Evolutionary conservation across 37 sponge, comb jelly and placozoan genomes (phyloP), one percentile per base, ranked within the genome.

Genomic region (Mnemiopsis leidyi): DNA sequence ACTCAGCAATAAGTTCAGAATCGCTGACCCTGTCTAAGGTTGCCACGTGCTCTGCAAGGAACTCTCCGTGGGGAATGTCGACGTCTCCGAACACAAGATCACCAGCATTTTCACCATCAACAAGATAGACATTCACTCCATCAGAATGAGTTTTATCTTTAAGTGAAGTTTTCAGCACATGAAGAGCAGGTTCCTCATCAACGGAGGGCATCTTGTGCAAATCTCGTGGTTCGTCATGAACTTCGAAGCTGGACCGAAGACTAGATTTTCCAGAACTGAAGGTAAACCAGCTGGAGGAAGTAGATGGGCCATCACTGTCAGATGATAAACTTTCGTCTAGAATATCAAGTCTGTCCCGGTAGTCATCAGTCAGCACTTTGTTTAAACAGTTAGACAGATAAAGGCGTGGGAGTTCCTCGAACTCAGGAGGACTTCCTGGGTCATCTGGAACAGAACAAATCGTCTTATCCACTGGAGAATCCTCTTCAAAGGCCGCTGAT

Each of bases 91-190:
- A 77, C 32, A 77, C 36, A 9, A 77, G 34, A 34, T 77, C 79
- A 77, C 79, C 79, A 33, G 79, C 79, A 34, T n/a, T 71, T 25
- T 71, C 75, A 23, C 75, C 75, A 28, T 71, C 75, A 3, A 71
- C 75, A 29, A 71, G 75, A 71, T 71, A 71, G 3, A 71, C 30
- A 18, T n/a, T n/a, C 3, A 71, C 30, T 29, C 9, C 61, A 48
- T 13, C 61, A 48, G 61, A 5, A 18, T 13, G 9, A 48, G 61
- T 5, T 48, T 48, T 13, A 18, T 48, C 61, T 13, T 48, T 48
- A 48, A 48, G 61, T 13, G 5, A 5, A 18, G 61, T 18, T 5
- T 5, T 18, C 9, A 48, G 5, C 9, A 18, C 75, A 23, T 71
- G 25, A 5, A 7, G 75, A 18, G n/a, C n/a, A 29, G 75, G 5